These are phyloP conservation scores for Bugula neritina DNA, from an alignment of 2,888 invertebrate genomes.

Conservation along the genomic window DNA sequence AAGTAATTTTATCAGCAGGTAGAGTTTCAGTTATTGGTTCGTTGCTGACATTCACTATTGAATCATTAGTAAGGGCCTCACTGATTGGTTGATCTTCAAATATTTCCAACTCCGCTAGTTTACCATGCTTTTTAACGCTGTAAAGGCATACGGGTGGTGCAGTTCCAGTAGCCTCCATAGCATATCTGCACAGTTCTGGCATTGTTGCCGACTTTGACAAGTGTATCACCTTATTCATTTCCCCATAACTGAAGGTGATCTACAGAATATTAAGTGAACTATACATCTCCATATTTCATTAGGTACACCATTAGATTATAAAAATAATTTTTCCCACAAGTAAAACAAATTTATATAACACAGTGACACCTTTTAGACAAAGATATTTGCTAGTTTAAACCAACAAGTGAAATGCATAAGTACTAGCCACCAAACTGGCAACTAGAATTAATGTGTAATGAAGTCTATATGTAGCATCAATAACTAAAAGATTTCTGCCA, in stretches of 20 bases:
- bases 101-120: neutral
- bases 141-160: slow-evolving; percentile 14
- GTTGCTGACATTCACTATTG: neutral
- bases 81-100: neutral
- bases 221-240: neutral
- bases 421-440: too few relatives aligned
- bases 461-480: too few relatives aligned
- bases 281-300: too few relatives aligned
- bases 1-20: neutral
- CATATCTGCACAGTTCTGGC: neutral
- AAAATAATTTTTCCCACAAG: too few relatives aligned
- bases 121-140: neutral
- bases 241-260: neutral
- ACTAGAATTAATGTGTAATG: too few relatives aligned
- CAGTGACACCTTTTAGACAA: too few relatives aligned
- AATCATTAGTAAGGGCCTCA: neutral
- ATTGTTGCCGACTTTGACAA: neutral
- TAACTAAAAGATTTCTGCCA: too few relatives aligned
- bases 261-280: neutral
- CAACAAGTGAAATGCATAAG: too few relatives aligned
- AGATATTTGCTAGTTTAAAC: too few relatives aligned
- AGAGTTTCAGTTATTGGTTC: neutral
- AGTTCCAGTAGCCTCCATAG: too few relatives aligned
- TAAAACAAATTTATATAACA: too few relatives aligned
- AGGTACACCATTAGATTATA: too few relatives aligned